A percentile compares a stretch with the other conserved stretches of the same genome.
Conservation (phyloP, 2,113 vertebrate species). For the Halichoeres trimaculatus region DNA sequence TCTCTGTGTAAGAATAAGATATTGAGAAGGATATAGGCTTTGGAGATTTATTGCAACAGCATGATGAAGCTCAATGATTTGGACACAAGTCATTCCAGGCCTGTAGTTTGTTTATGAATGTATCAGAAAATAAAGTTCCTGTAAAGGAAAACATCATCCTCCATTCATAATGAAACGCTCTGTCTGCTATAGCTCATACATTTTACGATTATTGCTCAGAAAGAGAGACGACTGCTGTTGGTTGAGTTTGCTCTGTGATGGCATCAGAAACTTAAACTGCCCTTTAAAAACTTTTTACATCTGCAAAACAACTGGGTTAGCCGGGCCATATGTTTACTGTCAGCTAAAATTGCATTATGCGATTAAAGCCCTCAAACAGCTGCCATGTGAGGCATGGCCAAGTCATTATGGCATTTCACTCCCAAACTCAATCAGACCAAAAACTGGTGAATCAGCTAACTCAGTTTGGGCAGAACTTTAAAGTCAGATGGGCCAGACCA, state of each 20-base stretch:
- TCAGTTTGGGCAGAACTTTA: conserved; percentile 25
- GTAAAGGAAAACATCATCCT: neutral
- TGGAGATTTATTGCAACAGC: conserved; percentile 42
- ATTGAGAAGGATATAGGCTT: conserved; percentile 61
- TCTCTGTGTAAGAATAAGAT: conserved; percentile 53
- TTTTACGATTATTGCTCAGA: neutral
- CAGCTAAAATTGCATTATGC: conserved; percentile 38
- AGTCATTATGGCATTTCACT: conserved; percentile 51
- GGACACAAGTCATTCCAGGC: neutral
- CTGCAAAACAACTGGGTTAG: conserved; percentile 23
- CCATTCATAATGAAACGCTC: neutral
- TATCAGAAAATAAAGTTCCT: conserved; percentile 2
- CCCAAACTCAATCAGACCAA: conserved; percentile 48
- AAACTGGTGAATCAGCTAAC: conserved; percentile 55
- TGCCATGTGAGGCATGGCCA: conserved; percentile 55
- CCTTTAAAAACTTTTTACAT: conserved; percentile 9
- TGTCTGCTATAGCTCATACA: neutral
- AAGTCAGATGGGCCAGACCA: conserved; percentile 21
- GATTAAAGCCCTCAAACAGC: conserved; percentile 42
- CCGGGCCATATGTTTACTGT: conserved; percentile 36
- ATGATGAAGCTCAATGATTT: conserved; percentile 1
- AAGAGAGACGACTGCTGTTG: conserved; percentile 1
- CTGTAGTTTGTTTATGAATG: conserved; percentile 2
- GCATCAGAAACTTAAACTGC: neutral
- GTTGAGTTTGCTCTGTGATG: neutral